Base-by-base conservation (phyloP, 2,113 vertebrate genomes). In the Perccottus glenii region DNA sequence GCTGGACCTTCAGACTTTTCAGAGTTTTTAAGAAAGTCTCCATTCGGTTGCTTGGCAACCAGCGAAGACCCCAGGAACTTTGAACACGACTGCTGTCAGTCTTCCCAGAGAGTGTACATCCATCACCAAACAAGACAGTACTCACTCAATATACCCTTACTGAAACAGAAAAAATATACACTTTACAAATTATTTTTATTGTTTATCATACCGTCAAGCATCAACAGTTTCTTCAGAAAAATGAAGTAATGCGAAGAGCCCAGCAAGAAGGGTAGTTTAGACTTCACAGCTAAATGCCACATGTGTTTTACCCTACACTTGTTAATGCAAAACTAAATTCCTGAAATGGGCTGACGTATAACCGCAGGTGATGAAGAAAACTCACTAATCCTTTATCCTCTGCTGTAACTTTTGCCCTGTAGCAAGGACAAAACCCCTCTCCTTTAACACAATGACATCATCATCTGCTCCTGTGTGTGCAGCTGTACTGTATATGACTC, bases 381-480 rank as follows among this genome's bases (percentile, higher is more conserved):
- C 51, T 64, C 63, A 43, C 52, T 10, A 87, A 84, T 87, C 83
- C 80, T 75, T 69, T 45, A 48, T 63, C 69, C 76, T 83, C 33
- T 51, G 75, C 52, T 73, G 63, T 61, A 78, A 67, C 83, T 71
- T 84, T 70, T 85, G 74, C 66, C 67, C 84, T 38, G 11, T 44
- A 74, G 73, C 74, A 85, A 88, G 85, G 84, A 82, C 85, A 77
- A 70, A 81, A 70, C 62, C 57, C 63, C 36, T 33, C 61, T 75
- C 64, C 38, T 48, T 19, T 58, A 70, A 45, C 64, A 40, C 60
- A 11, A 68, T 73, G 61, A 66, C 64, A 73, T 83, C 50, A 46
- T 42, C 35, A 42, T 14, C 52, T 33, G 8, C 15, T 6, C 38
- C 38, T 52, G 32, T 60, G 60, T 74, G 48, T 69, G 32, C 62